These are phyloP conservation scores for Columba livia DNA, from an alignment of 2,113 vertebrate species.

Conservation along the genomic window DNA sequence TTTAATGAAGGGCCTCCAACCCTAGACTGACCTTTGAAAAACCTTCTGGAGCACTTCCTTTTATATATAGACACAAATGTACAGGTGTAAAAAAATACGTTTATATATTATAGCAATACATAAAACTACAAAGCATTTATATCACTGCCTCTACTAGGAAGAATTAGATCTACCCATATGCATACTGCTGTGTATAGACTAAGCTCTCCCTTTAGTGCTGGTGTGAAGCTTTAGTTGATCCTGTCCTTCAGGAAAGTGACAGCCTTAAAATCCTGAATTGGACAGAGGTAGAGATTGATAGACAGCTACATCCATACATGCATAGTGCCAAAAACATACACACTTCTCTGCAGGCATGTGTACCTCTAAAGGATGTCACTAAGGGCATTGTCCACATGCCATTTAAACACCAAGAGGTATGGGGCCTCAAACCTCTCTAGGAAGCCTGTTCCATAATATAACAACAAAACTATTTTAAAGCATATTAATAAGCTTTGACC, in stretches of 20 bases:
- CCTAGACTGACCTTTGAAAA: not conserved
- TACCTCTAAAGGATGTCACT: not conserved
- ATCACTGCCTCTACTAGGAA: not conserved
- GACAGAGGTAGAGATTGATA: not conserved
- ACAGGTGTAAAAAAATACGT: not conserved
- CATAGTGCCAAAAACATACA: not conserved
- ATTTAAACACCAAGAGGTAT: not conserved
- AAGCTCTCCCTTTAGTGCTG: not conserved
- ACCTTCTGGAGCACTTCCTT: not conserved
- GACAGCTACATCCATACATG: not conserved
- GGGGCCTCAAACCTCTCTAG: not conserved
- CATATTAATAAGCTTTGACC: not conserved
- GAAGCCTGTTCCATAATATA: not conserved
- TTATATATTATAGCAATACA: not conserved
- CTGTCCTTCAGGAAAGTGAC: not conserved
- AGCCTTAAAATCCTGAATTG: not conserved
- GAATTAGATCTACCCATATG: not conserved
- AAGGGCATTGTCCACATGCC: not conserved
- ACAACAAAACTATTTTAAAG: not conserved
- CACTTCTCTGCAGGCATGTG: not conserved
- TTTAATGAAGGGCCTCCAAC: not conserved
- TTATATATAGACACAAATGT: not conserved
- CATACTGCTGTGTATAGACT: accelerated
- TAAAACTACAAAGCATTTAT: not conserved
- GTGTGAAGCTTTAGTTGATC: not conserved